Evolutionary conservation across 2,113 vertebrate genomes (phyloP).

Genomic region (Micromys minutus): DNA sequence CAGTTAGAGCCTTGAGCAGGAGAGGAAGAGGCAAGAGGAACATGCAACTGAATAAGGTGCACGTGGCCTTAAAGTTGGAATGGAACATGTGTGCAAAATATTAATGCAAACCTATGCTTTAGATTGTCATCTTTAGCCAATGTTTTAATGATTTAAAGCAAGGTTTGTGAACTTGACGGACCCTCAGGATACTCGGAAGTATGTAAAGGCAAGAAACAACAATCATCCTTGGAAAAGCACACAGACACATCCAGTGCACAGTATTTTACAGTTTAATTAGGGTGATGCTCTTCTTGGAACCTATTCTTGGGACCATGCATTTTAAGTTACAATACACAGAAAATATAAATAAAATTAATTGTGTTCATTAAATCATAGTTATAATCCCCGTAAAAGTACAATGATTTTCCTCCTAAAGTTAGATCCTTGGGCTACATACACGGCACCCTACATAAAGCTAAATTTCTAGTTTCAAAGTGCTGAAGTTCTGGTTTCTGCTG

Average conservation of each 20-base stretch:
- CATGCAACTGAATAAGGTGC: rapidly evolving
- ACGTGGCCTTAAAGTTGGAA: neutral
- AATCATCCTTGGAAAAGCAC: neutral
- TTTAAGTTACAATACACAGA: conserved; percentile 29
- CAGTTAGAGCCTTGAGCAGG: neutral
- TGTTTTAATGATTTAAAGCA: neutral
- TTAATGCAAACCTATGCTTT: neutral
- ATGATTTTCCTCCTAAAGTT: neutral
- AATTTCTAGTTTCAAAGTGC: neutral
- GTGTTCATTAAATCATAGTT: conserved; percentile 33
- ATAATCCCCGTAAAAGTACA: conserved; percentile 13
- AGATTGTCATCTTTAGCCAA: neutral
- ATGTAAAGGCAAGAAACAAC: neutral
- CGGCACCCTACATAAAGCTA: neutral
- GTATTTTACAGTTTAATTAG: neutral
- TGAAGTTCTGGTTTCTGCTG: neutral
- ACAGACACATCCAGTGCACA: neutral
- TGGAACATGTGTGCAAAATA: neutral
- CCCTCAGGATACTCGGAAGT: neutral
- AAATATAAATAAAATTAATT: conserved; percentile 51
- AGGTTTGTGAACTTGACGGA: neutral
- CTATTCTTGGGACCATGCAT: neutral
- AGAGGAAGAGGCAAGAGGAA: no score
- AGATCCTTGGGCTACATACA: neutral
- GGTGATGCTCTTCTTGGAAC: neutral